phyloP scores from a whole-genome alignment of 2,113 vertebrate species.

The Silurus meridionalis region DNA sequence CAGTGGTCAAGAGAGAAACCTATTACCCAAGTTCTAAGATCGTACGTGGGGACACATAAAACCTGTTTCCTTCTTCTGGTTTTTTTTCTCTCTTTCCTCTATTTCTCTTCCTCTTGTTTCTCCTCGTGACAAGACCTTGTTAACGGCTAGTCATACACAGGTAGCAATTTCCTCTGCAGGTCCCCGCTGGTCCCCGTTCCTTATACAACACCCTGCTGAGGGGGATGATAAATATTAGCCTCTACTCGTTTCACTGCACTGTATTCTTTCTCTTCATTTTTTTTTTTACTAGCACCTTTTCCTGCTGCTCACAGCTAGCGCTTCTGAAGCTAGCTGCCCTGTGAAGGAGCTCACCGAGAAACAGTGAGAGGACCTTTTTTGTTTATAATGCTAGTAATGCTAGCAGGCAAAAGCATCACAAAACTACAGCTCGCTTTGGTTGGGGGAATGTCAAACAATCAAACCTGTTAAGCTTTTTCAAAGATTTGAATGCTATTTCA shows the following conservation, averaged over 20 bases:
- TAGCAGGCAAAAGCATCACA: slow-evolving; percentile 20
- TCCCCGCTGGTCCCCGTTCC: slow-evolving; percentile 42
- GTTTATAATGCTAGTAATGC: slow-evolving; percentile 22
- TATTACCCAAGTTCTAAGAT: slow-evolving; percentile 43
- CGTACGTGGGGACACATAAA: slow-evolving; percentile 31
- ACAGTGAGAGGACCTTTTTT: slow-evolving; percentile 37
- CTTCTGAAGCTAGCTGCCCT: slow-evolving; percentile 14
- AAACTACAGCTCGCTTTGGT: not conserved
- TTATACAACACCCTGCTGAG: slow-evolving; percentile 46
- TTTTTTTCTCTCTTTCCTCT: not conserved
- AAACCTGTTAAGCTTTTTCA: slow-evolving; percentile 26
- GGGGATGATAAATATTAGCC: slow-evolving; percentile 54
- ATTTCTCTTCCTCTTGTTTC: slow-evolving; percentile 50
- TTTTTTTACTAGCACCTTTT: not conserved
- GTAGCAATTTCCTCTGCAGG: slow-evolving; percentile 51
- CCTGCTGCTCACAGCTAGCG: not conserved
- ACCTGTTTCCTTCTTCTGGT: slow-evolving; percentile 3
- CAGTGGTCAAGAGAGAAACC: slow-evolving; percentile 40
- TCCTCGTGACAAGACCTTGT: slow-evolving; percentile 46
- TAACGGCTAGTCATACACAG: slow-evolving; percentile 48
- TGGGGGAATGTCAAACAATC: slow-evolving; percentile 24
- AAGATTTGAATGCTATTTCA: not conserved
- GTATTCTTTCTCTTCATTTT: slow-evolving; percentile 33
- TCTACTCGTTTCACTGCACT: slow-evolving; percentile 45
- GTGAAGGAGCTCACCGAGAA: slow-evolving; percentile 5